Conservation (phyloP, 2,113 vertebrate genomes). For the Alosa alosa region DNA sequence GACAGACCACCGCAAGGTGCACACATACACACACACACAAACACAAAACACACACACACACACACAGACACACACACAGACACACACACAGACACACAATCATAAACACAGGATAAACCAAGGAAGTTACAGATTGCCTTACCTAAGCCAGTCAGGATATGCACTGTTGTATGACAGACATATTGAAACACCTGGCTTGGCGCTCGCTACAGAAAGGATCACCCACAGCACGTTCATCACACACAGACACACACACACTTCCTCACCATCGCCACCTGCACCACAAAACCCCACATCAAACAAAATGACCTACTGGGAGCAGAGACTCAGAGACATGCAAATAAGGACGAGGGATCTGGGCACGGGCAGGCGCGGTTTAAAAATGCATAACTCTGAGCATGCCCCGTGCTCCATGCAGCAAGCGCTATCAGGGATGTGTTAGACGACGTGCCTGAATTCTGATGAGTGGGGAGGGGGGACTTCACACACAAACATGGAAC, state of each 20-base stretch:
- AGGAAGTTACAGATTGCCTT: background rate
- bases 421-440: background rate
- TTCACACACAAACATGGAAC: background rate
- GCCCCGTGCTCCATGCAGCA: background rate
- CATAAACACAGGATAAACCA: background rate
- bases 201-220: background rate
- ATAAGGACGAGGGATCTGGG: background rate
- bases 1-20: background rate
- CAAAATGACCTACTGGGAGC: background rate
- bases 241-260: background rate
- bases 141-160: background rate
- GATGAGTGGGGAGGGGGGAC: background rate
- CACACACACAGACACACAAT: background rate
- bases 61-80: background rate
- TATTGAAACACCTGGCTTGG: background rate
- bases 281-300: background rate
- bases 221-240: background rate
- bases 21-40: background rate
- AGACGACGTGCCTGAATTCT: background rate
- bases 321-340: background rate
- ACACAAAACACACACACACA: constrained; percentile 1
- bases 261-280: background rate
- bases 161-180: background rate
- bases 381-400: background rate
- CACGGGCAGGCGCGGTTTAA: background rate